Percentiles rank a stretch among this genome's conserved stretches.
Evolutionary conservation across 37 sponge, comb jelly and placozoan genomes (phyloP).

Genomic region (Crambe crambe): DNA sequence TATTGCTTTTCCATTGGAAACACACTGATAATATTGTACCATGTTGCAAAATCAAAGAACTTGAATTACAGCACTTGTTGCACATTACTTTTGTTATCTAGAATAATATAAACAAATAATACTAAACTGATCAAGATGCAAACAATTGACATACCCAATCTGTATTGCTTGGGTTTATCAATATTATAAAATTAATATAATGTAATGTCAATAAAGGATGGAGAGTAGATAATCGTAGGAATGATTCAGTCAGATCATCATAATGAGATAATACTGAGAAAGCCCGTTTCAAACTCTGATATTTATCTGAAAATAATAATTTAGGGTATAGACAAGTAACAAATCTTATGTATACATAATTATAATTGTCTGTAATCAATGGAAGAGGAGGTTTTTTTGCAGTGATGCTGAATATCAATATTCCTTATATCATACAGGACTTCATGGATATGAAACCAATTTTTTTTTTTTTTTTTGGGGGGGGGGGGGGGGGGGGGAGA

Average conservation of each 20-base stretch:
- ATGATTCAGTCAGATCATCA: constrained; percentile 1
- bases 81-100: not conserved
- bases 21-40: not conserved
- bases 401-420: too few species aligned
- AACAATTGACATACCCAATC: not conserved
- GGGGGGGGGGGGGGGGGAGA: too few species aligned
- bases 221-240: constrained; percentile 14
- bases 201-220: constrained; percentile 44
- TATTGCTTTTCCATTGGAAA: not conserved
- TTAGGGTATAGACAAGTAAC: too few species aligned
- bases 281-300: constrained; percentile 2
- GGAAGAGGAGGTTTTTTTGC: too few species aligned
- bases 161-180: not conserved
- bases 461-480: too few species aligned
- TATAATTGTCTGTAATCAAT: too few species aligned
- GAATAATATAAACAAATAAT: not conserved
- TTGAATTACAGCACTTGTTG: not conserved
- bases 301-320: constrained; percentile 7
- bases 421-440: too few species aligned
- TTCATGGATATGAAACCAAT: too few species aligned
- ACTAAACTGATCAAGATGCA: not conserved
- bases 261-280: constrained; percentile 5
- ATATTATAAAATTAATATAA: constrained; percentile 7
- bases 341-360: too few species aligned
- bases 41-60: constrained; percentile 1